Percentiles rank a stretch among this genome's conserved stretches.
Evolutionary conservation across 2,888 invertebrate genomes (phyloP).

Genomic region (Zootermopsis nevadensis): DNA sequence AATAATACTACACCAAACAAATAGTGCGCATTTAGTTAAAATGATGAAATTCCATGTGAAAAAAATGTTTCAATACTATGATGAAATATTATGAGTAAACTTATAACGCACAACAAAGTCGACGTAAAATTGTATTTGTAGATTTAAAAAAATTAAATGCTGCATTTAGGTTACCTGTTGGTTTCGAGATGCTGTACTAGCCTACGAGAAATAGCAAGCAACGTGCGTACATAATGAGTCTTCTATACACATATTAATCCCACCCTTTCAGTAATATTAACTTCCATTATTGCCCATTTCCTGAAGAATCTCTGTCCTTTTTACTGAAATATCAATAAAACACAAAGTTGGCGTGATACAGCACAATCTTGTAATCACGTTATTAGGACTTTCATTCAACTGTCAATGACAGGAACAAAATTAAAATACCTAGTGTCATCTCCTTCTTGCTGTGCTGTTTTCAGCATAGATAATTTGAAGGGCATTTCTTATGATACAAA

Average conservation of each 20-base stretch:
- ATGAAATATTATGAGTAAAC: not conserved
- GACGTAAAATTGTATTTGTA: not conserved
- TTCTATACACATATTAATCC: no score
- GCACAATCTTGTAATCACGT: no score
- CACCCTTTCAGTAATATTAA: no score
- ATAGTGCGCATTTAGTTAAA: not conserved
- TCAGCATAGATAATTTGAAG: conserved; percentile 45
- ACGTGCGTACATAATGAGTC: no score
- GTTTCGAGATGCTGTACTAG: no score
- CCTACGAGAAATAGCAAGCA: no score
- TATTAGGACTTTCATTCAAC: no score
- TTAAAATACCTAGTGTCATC: not conserved
- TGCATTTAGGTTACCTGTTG: not conserved
- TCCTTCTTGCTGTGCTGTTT: not conserved
- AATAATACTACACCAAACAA: not conserved
- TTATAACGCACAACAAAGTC: not conserved
- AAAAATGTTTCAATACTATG: not conserved
- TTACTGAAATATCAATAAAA: no score
- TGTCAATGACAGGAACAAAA: not conserved
- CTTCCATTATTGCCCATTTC: no score
- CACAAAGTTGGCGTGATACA: no score
- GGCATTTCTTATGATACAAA: conserved; percentile 39
- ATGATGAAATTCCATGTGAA: not conserved
- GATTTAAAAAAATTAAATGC: not conserved
- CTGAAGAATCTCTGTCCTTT: no score